Evolutionary conservation across 2,113 vertebrate genomes (phyloP), one percentile per base, ranked within the genome.

Genomic region (Todiramphus saurophagus): DNA sequence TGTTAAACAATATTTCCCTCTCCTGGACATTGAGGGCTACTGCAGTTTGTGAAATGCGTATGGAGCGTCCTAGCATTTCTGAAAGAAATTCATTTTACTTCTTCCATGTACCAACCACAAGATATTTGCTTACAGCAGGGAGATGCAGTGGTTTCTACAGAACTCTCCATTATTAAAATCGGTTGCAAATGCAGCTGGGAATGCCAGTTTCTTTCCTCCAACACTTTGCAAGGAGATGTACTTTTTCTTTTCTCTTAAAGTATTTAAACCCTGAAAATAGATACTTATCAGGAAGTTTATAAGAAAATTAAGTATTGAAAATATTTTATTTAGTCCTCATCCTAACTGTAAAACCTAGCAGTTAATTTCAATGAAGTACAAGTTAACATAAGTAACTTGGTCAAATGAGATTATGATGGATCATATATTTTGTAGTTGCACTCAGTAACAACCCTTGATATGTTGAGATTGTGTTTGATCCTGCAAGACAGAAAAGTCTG

Each of bases 1-100:
- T 94, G 96, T 98, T 98, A 98, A 98, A 85, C 98, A 98, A 98
- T 91, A 96, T 96, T 94, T 96, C 98, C 97, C 98, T 98, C 98
- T 98, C 91, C 97, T 98, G 98, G 97, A 55, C 16, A 1, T 10
- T 7, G 4, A 17, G 39, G 11, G 85, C 81, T 92, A 97, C 79
- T 51, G 86, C 95, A 48, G 37, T 7, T 90, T 31, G 41, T 25
- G 62, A 91, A 82, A 67, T 3, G n/a, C 4, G 1, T 5, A 50
- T 37, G 37, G 9, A 85, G 27, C 37, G 23, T 9, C 8, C 3
- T 12, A 31, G 30, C 7, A 25, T 31, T 77, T 80, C 16, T 0
- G 5, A 64, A 82, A 53, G 67, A 64, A 43, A 9, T 13, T 23
- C 5, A 1, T 28, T 60, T 78, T 53, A 6, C 14, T 84, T 64